Conservation (phyloP, 2,888 invertebrate genomes). For the Polydrusus tereticollis region DNA sequence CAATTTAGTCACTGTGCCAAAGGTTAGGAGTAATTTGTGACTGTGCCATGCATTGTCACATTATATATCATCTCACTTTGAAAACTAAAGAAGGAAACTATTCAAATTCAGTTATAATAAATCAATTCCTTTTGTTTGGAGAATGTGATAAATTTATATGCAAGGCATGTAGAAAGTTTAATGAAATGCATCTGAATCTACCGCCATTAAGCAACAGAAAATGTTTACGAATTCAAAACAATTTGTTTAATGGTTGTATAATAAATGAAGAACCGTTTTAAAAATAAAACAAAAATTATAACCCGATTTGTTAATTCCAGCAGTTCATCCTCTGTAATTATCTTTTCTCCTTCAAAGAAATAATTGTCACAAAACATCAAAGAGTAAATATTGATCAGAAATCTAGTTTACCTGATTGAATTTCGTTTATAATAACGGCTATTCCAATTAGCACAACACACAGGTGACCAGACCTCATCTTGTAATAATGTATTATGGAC, state of each 20-base stretch:
- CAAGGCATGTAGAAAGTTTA: too few relatives aligned
- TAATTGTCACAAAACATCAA: not conserved
- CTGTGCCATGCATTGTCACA: too few relatives aligned
- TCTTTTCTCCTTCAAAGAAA: not conserved
- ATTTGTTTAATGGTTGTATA: not conserved
- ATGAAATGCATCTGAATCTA: too few relatives aligned
- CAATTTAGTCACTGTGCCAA: too few relatives aligned
- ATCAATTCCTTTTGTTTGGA: too few relatives aligned
- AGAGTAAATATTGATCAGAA: slow-evolving; percentile 2
- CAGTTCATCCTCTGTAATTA: not conserved
- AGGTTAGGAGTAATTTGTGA: too few relatives aligned
- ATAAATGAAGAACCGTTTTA: not conserved
- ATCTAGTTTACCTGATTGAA: slow-evolving; percentile 24
- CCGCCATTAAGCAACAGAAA: too few relatives aligned
- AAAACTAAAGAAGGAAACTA: too few relatives aligned
- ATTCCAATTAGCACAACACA: slow-evolving; percentile 30
- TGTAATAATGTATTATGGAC: slow-evolving; percentile 14
- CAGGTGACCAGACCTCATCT: slow-evolving; percentile 19
- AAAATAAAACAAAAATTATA: not conserved
- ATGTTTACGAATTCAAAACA: not conserved
- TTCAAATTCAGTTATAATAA: too few relatives aligned
- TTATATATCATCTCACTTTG: too few relatives aligned
- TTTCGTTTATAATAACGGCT: slow-evolving; percentile 19
- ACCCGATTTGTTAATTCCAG: not conserved
- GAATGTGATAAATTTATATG: too few relatives aligned